phyloP scores from a whole-genome alignment of 2,888 invertebrate species.

The Acleris cristana region DNA sequence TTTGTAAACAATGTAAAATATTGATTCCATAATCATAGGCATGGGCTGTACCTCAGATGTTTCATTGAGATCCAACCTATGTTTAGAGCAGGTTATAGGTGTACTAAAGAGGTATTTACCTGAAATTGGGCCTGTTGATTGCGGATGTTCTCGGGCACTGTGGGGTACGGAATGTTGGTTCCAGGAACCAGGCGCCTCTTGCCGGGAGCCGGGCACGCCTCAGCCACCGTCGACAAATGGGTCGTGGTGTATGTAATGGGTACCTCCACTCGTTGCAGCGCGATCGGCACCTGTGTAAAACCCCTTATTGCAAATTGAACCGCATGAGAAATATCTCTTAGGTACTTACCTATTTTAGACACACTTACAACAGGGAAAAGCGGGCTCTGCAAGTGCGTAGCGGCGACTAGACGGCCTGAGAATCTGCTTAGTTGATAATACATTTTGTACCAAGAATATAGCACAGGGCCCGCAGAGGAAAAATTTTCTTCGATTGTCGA shows the following conservation, averaged over 20 bases:
- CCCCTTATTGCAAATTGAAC: constrained; percentile 26
- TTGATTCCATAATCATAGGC: too few relatives aligned
- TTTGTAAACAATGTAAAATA: too few relatives aligned
- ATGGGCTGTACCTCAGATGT: too few relatives aligned
- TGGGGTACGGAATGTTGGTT: constrained; percentile 70
- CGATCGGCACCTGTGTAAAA: constrained; percentile 66
- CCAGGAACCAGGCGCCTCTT: constrained; percentile 67
- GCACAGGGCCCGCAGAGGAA: constrained; percentile 17
- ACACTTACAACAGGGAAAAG: constrained; percentile 76
- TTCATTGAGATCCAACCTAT: too few relatives aligned
- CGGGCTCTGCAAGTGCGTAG: constrained; percentile 71
- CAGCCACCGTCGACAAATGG: constrained; percentile 71
- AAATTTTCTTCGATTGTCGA: constrained; percentile 36
- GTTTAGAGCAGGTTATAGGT: too few relatives aligned
- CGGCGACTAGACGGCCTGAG: constrained; percentile 72
- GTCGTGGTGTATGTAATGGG: constrained; percentile 71
- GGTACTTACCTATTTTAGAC: constrained; percentile 13
- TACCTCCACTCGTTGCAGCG: constrained; percentile 74
- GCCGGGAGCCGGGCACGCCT: constrained; percentile 63
- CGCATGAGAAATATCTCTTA: constrained; percentile 25
- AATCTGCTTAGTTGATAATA: constrained; percentile 76
- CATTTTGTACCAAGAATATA: constrained; percentile 57
- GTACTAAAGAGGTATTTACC: constrained; percentile 51
- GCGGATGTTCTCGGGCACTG: constrained; percentile 64
- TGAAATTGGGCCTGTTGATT: constrained; percentile 70